Base-by-base conservation (phyloP, 53 echinoderm and acorn worm genomes). In the Crossaster papposus region DNA sequence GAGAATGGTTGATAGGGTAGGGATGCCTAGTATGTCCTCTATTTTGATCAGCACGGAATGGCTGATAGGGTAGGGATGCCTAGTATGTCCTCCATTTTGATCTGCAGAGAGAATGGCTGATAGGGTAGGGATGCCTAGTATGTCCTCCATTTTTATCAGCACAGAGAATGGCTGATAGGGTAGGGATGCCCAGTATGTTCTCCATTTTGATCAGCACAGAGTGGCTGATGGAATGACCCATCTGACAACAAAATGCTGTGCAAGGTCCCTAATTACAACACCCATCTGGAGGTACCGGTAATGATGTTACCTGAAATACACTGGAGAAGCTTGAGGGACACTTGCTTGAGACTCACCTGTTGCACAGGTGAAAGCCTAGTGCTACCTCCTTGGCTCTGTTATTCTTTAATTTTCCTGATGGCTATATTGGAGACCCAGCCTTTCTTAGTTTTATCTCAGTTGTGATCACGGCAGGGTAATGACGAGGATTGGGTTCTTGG, bases 371-470 rank as follows among this genome's bases (percentile, higher is more conserved):
- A 85, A 74, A 72, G 38, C 34, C 30, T 15, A 37, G 80, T 24
- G 68, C 82, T 28, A 65, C 31, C n/a, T n/a, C n/a, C n/a, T n/a
- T 38, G 82, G 70, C 70, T 68, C 82, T 68, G 70, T 82, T 82
- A 82, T 82, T 65, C 30, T 82, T 82, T 65, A 82, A 82, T 82
- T 85, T 85, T 37, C 44, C 83, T 18, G 32, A 17, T 70, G 37
- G 65, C 65, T 83, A 31, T n/a, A 70, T 81, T 18, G 29, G 28
- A 32, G 12, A n/a, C 5, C 31, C 31, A 22, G 75, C 14, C 22
- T 9, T 64, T 26, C 14, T 83, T 35, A n/a, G n/a, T 37, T 83
- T 11, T 26, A n/a, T 65, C 28, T 0, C 65, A 28, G 18, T n/a
- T 36, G 36, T 30, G 26, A 36, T 65, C 70, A 83, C 38, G 83